phyloP scores from a whole-genome alignment of 1,140 invertebrate species.

The Ips nitidus region DNA sequence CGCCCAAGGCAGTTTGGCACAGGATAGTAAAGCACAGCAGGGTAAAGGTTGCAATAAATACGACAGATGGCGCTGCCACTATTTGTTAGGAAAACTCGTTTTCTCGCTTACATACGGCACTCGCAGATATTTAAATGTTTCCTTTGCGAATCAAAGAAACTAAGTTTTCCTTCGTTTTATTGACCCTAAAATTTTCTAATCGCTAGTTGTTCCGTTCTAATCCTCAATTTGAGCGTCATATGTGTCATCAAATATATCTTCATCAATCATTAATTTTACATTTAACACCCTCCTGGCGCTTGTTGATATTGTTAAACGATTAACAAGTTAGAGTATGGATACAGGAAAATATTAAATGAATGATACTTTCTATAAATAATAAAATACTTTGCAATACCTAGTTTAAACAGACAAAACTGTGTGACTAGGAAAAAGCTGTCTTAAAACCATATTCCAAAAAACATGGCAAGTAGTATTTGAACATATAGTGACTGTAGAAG shows the following conservation, averaged over 20 bases:
- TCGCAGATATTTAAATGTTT: constrained; percentile 17
- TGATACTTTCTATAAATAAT: too few species aligned
- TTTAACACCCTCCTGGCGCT: too few species aligned
- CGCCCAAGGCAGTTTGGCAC: constrained; percentile 13
- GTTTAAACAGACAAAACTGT: too few species aligned
- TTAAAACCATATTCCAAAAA: too few species aligned
- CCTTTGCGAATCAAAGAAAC: background rate
- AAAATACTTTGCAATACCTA: too few species aligned
- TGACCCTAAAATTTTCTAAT: constrained; percentile 11
- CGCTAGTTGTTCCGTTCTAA: background rate
- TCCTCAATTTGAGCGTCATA: background rate
- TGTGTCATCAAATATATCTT: too few species aligned
- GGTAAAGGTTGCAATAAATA: constrained; percentile 34
- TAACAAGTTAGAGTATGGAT: background rate
- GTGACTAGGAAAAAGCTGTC: too few species aligned
- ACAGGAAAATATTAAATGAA: too few species aligned
- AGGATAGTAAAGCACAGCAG: constrained; percentile 25
- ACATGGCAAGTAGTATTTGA: too few species aligned
- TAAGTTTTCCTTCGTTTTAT: constrained; percentile 6
- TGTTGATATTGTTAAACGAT: too few species aligned
- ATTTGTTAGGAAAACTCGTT: constrained; percentile 31
- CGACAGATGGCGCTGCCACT: constrained; percentile 27
- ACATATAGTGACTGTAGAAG: too few species aligned
- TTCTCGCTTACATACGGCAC: constrained; percentile 13
- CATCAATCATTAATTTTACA: too few species aligned